These are phyloP conservation scores for Nerophis lumbriciformis DNA, from an alignment of 2,113 vertebrate species.

Conservation along the genomic window DNA sequence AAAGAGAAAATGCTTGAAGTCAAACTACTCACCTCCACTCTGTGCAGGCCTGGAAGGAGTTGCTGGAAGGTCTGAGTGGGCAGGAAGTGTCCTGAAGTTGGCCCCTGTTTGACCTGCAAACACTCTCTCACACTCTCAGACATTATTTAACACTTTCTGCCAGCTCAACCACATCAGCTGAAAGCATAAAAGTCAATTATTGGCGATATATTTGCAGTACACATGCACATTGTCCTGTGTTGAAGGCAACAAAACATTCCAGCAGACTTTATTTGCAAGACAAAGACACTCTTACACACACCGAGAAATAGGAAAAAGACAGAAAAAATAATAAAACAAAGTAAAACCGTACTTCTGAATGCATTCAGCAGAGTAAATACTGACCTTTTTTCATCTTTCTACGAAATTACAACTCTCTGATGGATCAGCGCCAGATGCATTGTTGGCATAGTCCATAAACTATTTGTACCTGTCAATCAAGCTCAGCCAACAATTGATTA, in stretches of 20 bases:
- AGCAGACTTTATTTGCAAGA: constrained; percentile 54
- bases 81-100: too few relatives aligned
- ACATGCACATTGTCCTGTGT: constrained; percentile 9
- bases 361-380: background rate
- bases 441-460: too few relatives aligned
- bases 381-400: background rate
- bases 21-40: background rate
- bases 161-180: too few relatives aligned
- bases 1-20: too few relatives aligned
- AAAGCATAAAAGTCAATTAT: too few relatives aligned
- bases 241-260: constrained; percentile 36
- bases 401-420: too few relatives aligned
- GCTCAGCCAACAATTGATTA: constrained; percentile 5
- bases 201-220: background rate
- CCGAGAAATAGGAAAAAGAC: constrained; percentile 20
- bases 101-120: too few relatives aligned
- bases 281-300: constrained; percentile 26
- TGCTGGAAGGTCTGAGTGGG: too few relatives aligned
- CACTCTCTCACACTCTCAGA: background rate
- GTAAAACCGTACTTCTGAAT: background rate
- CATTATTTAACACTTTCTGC: too few relatives aligned
- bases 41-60: background rate
- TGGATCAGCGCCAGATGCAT: too few relatives aligned
- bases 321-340: background rate
- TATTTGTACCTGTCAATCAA: background rate